These are phyloP conservation scores for Morone chrysops DNA, from an alignment of 2,113 vertebrate genomes.

Conservation along the genomic window DNA sequence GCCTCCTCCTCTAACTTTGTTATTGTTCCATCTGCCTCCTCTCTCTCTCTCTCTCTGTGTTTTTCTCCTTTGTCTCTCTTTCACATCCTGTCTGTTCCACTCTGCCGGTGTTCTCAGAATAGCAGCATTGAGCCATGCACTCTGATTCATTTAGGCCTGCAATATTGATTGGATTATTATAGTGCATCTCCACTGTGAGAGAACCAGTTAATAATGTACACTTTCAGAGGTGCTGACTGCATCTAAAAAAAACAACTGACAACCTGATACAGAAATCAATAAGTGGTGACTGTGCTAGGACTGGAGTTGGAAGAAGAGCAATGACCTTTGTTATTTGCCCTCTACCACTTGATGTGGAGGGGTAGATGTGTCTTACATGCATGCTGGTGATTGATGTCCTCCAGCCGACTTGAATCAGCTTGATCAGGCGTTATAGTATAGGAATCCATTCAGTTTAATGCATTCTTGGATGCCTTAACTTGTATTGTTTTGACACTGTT, in stretches of 20 bases:
- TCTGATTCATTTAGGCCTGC: slow-evolving; percentile 72
- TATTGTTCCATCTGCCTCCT: slow-evolving; percentile 68
- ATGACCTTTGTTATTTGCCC: slow-evolving; percentile 48
- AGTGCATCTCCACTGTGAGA: slow-evolving; percentile 62
- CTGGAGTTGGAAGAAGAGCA: slow-evolving; percentile 28
- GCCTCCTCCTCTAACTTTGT: slow-evolving; percentile 69
- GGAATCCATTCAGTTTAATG: slow-evolving; percentile 38
- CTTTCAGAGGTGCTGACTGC: slow-evolving; percentile 52
- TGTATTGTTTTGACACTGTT: slow-evolving; percentile 17
- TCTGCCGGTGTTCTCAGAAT: slow-evolving; percentile 62
- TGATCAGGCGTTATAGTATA: not conserved
- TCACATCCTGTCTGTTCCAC: slow-evolving; percentile 62
- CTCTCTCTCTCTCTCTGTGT: slow-evolving; percentile 5
- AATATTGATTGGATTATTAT: slow-evolving; percentile 80
- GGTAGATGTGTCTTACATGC: slow-evolving; percentile 8
- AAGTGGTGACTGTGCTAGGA: slow-evolving; percentile 33
- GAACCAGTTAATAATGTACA: slow-evolving; percentile 64
- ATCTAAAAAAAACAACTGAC: slow-evolving; percentile 25
- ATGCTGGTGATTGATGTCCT: slow-evolving; percentile 27
- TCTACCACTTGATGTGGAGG: slow-evolving; percentile 3
- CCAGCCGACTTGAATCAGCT: slow-evolving; percentile 1
- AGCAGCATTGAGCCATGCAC: slow-evolving; percentile 63
- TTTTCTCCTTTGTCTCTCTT: slow-evolving; percentile 46
- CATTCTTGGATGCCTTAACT: slow-evolving; percentile 3
- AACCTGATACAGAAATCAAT: slow-evolving; percentile 63